Percentiles rank a stretch among this genome's conserved stretches.
phyloP scores from a whole-genome alignment of 2,797 vertebrate genomes.

The Hippoglossus hippoglossus region DNA sequence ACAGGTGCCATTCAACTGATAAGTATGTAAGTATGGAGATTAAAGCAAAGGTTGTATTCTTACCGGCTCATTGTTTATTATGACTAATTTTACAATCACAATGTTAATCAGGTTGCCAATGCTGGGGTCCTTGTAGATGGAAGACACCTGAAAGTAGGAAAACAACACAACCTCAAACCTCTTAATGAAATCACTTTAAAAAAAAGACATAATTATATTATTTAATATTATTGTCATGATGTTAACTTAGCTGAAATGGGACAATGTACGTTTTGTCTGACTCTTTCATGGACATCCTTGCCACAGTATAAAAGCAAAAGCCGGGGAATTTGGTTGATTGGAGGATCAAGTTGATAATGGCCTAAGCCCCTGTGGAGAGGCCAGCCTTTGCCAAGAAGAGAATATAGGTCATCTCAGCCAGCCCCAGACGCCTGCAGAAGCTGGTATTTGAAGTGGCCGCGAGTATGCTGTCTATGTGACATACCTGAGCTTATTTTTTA shows the following conservation, averaged over 20 bases:
- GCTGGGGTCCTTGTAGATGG: slow-evolving; percentile 99
- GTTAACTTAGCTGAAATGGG: slow-evolving; percentile 7
- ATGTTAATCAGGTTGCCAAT: slow-evolving; percentile 99
- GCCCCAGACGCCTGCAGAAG: slow-evolving; percentile 59
- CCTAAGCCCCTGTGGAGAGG: slow-evolving; percentile 67
- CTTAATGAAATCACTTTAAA: not conserved
- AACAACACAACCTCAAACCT: slow-evolving; percentile 13
- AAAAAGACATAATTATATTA: not conserved
- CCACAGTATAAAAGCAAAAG: slow-evolving; percentile 40
- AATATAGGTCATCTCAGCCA: slow-evolving; percentile 79
- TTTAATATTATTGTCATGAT: not conserved
- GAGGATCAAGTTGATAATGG: slow-evolving; percentile 67
- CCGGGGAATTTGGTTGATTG: slow-evolving; percentile 62
- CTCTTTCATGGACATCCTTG: slow-evolving; percentile 7
- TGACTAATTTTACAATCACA: slow-evolving; percentile 96
- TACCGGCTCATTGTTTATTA: slow-evolving; percentile 97
- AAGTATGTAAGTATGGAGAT: not conserved
- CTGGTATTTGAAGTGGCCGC: slow-evolving; percentile 71
- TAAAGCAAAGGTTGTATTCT: slow-evolving; percentile 58
- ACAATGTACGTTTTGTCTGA: slow-evolving; percentile 1
- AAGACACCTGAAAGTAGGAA: slow-evolving; percentile 90
- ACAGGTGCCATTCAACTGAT: not conserved
- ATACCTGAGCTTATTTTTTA: slow-evolving; percentile 81
- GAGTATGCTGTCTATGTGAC: slow-evolving; percentile 77
- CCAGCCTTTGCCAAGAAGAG: slow-evolving; percentile 72